phyloP scores from a whole-genome alignment of 2,888 invertebrate genomes.

The Cylloceria caligata region DNA sequence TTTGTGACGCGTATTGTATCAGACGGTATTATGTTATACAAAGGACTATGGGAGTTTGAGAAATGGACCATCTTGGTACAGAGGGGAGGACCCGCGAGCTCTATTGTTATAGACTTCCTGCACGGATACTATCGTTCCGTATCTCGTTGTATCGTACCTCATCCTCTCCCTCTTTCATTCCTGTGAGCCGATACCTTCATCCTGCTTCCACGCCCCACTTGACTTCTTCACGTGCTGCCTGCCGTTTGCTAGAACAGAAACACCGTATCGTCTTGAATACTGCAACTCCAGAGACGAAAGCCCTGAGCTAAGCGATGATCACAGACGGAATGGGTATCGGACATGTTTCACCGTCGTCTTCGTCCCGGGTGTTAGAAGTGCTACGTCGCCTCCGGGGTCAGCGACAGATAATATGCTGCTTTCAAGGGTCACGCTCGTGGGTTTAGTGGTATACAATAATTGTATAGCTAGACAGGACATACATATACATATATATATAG shows the following conservation, averaged over 20 bases:
- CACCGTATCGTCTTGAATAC: constrained; percentile 24
- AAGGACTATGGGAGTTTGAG: constrained; percentile 24
- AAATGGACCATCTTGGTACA: constrained; percentile 18
- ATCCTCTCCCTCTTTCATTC: constrained; percentile 17
- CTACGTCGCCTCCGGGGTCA: constrained; percentile 70
- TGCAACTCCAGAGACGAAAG: constrained; percentile 10
- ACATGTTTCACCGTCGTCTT: constrained; percentile 64
- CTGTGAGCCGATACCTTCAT: constrained; percentile 22
- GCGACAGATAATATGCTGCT: constrained; percentile 70
- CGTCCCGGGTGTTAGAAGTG: constrained; percentile 70
- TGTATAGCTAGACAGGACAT: constrained; percentile 47
- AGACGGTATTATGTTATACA: neutral
- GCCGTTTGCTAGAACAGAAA: constrained; percentile 20
- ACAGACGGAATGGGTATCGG: constrained; percentile 66
- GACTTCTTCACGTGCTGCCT: constrained; percentile 30
- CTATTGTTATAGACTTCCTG: constrained; percentile 66
- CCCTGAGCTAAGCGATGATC: constrained; percentile 53
- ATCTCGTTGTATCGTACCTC: constrained; percentile 14
- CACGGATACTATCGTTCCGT: constrained; percentile 31
- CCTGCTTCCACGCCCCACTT: constrained; percentile 10
- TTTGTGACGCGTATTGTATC: neutral
- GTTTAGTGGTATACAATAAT: constrained; percentile 50
- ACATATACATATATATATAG: constrained; percentile 11
- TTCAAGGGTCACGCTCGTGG: constrained; percentile 65
- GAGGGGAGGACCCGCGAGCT: constrained; percentile 28